Conservation (phyloP, 2,888 invertebrate species). For the Eumacrocentrus americanus region DNA sequence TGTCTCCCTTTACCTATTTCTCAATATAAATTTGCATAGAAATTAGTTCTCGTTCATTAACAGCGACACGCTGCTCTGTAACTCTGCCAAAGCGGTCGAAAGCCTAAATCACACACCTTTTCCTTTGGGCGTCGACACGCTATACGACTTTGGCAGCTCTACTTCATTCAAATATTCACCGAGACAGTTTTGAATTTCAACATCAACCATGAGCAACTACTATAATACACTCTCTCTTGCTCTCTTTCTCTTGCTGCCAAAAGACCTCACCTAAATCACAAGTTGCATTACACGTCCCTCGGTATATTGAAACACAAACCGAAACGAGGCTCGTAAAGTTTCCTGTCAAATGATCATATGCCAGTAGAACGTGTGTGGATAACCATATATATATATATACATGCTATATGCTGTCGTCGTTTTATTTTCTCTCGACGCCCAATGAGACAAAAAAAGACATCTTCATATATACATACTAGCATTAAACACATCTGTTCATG, state of each 20-base stretch:
- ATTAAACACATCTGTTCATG: constrained; percentile 2
- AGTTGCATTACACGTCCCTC: too few species aligned
- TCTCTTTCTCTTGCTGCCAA: too few species aligned
- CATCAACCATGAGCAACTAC: too few species aligned
- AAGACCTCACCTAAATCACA: neutral
- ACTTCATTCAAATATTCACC: constrained; percentile 6
- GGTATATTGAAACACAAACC: neutral
- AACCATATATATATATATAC: too few species aligned
- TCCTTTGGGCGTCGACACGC: neutral
- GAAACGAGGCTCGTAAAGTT: neutral
- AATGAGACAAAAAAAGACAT: neutral
- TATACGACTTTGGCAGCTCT: constrained; percentile 2
- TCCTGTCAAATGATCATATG: neutral
- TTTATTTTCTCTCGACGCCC: too few species aligned
- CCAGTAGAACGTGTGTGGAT: neutral
- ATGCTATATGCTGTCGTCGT: too few species aligned
- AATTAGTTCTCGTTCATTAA: constrained; percentile 21
- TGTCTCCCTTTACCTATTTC: too few species aligned
- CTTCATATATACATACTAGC: neutral
- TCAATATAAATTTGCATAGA: neutral
- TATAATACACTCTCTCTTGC: neutral
- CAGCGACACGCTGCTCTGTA: constrained; percentile 13
- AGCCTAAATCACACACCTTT: constrained; percentile 12
- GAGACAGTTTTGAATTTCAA: neutral
- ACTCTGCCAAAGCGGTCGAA: constrained; percentile 22